Percentiles rank a stretch among this genome's conserved stretches.
phyloP scores from a whole-genome alignment of 2,888 invertebrate species.

The Leucophora obtusa region DNA sequence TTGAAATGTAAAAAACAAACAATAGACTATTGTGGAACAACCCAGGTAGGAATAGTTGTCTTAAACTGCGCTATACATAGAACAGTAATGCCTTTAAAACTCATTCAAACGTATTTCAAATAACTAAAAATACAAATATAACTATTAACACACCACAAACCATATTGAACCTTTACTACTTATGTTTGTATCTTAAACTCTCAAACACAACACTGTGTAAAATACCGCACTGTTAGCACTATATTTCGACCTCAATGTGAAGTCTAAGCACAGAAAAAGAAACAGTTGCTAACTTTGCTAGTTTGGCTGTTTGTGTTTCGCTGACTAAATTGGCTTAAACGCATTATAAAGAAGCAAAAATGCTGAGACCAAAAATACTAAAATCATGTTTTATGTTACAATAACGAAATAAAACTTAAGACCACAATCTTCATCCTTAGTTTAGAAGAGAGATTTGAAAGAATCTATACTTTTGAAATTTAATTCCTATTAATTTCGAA shows the following conservation, averaged over 20 bases:
- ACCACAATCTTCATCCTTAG: neutral
- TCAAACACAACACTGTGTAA: neutral
- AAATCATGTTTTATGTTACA: constrained; percentile 42
- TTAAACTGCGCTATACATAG: neutral
- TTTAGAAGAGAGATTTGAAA: neutral
- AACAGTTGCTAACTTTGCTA: neutral
- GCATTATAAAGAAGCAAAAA: constrained; percentile 18
- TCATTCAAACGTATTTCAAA: neutral
- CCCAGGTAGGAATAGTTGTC: neutral
- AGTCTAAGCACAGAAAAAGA: neutral
- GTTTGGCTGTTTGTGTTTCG: constrained; percentile 2
- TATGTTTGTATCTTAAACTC: neutral
- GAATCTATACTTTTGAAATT: neutral
- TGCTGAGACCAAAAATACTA: neutral
- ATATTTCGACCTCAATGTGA: constrained; percentile 2
- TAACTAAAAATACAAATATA: neutral
- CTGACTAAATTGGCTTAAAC: neutral
- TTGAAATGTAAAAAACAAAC: no score
- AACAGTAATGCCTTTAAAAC: neutral
- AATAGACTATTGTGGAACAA: neutral
- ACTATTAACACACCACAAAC: neutral
- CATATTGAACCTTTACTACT: constrained; percentile 4
- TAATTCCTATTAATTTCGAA: neutral
- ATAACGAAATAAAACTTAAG: constrained; percentile 36
- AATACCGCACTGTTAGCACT: constrained; percentile 2